Percentiles rank a stretch among this genome's conserved stretches.
These are phyloP conservation scores for Chymomyza procnemis DNA, from an alignment of 2,888 invertebrate species.

Conservation along the genomic window DNA sequence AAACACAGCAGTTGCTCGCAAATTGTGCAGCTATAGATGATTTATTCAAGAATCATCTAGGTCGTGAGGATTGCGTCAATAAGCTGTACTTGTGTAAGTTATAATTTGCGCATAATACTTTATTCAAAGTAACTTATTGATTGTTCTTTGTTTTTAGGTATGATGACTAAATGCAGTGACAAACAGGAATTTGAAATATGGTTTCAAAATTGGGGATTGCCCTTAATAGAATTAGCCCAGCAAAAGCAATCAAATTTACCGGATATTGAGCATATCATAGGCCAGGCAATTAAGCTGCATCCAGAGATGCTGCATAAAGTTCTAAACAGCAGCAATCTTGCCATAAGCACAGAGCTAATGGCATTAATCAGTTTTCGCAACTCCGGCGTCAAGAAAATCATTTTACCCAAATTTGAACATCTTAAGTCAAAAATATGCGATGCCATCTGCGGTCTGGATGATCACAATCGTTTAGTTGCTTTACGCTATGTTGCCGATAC, in stretches of 20 bases:
- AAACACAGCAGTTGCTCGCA: constrained; percentile 50
- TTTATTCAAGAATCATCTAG: constrained; percentile 64
- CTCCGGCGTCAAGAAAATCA: constrained; percentile 77
- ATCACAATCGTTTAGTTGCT: constrained; percentile 84
- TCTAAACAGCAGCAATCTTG: constrained; percentile 41
- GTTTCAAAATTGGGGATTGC: constrained; percentile 80
- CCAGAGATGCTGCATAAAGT: constrained; percentile 60
- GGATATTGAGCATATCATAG: constrained; percentile 66
- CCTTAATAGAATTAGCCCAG: constrained; percentile 56
- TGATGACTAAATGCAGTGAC: constrained; percentile 79
- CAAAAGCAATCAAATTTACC: constrained; percentile 52
- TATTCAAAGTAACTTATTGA: not conserved
- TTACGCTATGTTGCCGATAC: constrained; percentile 86
- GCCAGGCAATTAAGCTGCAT: constrained; percentile 72
- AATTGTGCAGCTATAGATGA: constrained; percentile 56
- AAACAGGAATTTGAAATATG: constrained; percentile 77
- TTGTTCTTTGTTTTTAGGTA: constrained; percentile 37
- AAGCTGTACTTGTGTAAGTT: constrained; percentile 79
- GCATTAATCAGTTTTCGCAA: constrained; percentile 79
- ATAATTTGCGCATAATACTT: not conserved
- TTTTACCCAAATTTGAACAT: constrained; percentile 31
- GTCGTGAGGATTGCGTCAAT: constrained; percentile 79
- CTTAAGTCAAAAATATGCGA: constrained; percentile 79
- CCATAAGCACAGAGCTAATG: constrained; percentile 74
- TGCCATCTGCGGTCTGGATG: constrained; percentile 79